These are phyloP conservation scores for Dasypus novemcinctus DNA, from an alignment of 2,113 vertebrate species.

Conservation along the genomic window DNA sequence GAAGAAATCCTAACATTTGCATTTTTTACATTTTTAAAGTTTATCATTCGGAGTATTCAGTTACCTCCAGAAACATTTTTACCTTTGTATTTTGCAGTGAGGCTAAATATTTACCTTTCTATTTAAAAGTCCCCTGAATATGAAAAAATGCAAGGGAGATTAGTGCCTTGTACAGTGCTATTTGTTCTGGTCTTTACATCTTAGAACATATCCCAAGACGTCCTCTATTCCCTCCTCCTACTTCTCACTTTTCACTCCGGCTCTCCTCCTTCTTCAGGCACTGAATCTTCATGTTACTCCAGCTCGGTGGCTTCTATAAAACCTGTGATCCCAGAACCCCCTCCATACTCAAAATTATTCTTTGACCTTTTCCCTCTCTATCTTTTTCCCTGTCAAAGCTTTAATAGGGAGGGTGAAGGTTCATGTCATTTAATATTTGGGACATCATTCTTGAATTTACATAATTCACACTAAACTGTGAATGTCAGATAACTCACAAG, in stretches of 20 bases:
- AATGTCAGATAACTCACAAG: neutral
- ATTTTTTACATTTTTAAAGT: neutral
- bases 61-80: constrained; percentile 27
- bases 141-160: neutral
- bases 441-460: neutral
- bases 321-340: neutral
- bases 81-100: constrained; percentile 20
- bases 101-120: constrained; percentile 5
- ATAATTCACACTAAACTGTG: neutral
- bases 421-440: neutral
- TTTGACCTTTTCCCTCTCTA: neutral
- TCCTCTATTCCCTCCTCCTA: neutral
- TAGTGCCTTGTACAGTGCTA: neutral
- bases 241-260: neutral
- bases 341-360: neutral
- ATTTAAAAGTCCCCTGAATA: neutral
- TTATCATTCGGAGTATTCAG: neutral
- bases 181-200: neutral
- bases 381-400: neutral
- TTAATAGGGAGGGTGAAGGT: neutral
- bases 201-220: neutral
- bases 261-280: neutral
- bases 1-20: neutral
- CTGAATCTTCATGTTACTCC: neutral
- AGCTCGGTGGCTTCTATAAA: neutral